phyloP scores from a whole-genome alignment of 2,888 invertebrate species.

The Orthonevra nobilis region DNA sequence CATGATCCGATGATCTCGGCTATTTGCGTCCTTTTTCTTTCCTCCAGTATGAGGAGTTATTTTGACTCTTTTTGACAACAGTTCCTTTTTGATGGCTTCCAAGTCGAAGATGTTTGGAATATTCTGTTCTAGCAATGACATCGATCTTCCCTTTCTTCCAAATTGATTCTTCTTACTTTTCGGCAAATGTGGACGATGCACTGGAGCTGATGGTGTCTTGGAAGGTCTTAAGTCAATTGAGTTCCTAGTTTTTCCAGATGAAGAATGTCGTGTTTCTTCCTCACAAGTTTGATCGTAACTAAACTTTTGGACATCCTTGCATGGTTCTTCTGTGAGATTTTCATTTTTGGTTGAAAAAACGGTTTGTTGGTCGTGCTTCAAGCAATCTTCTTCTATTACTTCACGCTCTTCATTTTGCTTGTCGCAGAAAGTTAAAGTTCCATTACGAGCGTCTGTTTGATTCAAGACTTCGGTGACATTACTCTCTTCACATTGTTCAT shows the following conservation, averaged over 20 bases:
- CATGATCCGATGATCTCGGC: too few species aligned
- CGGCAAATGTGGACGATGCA: background rate
- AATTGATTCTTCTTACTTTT: slow-evolving; percentile 25
- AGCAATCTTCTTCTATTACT: too few species aligned
- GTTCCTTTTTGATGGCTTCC: slow-evolving; percentile 47
- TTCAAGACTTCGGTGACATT: background rate
- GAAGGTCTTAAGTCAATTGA: too few species aligned
- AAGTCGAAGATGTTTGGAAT: slow-evolving; percentile 25
- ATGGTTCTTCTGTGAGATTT: background rate
- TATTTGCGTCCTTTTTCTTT: too few species aligned
- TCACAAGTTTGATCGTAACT: slow-evolving; percentile 2
- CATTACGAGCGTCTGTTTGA: too few species aligned
- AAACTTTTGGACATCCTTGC: background rate
- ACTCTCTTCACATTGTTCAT: background rate
- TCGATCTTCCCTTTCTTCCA: slow-evolving; percentile 19
- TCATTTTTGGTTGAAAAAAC: background rate
- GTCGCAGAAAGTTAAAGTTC: too few species aligned
- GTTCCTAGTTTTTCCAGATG: background rate
- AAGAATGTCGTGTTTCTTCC: background rate
- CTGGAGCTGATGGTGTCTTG: slow-evolving; percentile 1
- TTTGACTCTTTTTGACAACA: slow-evolving; percentile 27
- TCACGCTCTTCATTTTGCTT: too few species aligned
- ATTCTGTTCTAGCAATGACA: too few species aligned
- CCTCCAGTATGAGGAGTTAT: slow-evolving; percentile 8
- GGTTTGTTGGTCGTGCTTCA: too few species aligned